Conservation (phyloP, 2,888 invertebrate species). For the Ischnus inquisitorius region DNA sequence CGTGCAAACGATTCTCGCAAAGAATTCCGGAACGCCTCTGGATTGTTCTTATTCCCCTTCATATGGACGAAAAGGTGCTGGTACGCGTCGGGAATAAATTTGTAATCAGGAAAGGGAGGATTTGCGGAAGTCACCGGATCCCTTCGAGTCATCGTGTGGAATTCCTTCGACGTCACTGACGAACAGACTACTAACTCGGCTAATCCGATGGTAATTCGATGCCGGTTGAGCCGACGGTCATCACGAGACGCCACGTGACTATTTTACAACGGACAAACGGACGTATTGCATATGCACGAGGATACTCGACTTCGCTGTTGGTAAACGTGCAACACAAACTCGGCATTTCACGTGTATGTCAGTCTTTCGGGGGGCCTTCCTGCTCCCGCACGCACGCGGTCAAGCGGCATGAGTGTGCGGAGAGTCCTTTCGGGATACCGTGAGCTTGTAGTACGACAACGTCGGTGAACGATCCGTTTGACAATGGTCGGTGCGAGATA, state of each 20-base stretch:
- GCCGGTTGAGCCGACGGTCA: constrained; percentile 75
- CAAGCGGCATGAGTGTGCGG: not conserved
- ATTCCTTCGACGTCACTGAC: constrained; percentile 7
- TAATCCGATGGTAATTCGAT: constrained; percentile 82
- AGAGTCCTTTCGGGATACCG: constrained; percentile 15
- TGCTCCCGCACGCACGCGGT: not conserved
- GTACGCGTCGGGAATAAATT: constrained; percentile 50
- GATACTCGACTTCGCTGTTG: not conserved
- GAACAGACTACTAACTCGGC: constrained; percentile 76
- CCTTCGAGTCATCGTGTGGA: constrained; percentile 24
- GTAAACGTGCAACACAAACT: not conserved
- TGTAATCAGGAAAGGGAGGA: constrained; percentile 45
- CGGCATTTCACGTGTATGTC: not conserved
- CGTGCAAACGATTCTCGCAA: not conserved
- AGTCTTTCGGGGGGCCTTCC: not conserved
- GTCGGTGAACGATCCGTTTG: constrained; percentile 16
- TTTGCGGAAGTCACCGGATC: constrained; percentile 14
- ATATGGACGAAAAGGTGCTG: constrained; percentile 33
- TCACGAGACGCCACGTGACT: constrained; percentile 58
- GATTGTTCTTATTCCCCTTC: not conserved
- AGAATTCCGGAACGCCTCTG: not conserved
- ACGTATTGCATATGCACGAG: not conserved
- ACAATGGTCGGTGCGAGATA: constrained; percentile 13
- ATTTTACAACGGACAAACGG: constrained; percentile 32
- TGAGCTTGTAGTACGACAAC: not conserved